Evolutionary conservation across 2,888 invertebrate species (phyloP).

Genomic region (Lathronympha strigana): DNA sequence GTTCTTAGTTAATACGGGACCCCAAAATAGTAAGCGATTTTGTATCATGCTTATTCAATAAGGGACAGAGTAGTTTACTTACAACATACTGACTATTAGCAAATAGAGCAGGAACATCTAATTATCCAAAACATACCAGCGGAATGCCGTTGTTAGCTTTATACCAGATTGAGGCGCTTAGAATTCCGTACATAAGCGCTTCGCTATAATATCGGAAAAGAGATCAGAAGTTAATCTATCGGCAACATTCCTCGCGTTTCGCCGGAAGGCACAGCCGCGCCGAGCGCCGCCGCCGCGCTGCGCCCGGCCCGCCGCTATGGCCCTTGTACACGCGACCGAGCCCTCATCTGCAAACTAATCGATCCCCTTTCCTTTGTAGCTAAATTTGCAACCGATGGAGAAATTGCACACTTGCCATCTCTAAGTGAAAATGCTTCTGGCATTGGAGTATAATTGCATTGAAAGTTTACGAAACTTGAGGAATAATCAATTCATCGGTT

Average conservation of each 20-base stretch:
- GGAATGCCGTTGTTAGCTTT: slow-evolving; percentile 70
- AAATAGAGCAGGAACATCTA: slow-evolving; percentile 24
- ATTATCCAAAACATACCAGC: slow-evolving; percentile 59
- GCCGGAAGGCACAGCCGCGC: slow-evolving; percentile 78
- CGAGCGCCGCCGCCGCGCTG: slow-evolving; percentile 55
- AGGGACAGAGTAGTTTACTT: not conserved
- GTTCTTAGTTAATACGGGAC: too few relatives aligned
- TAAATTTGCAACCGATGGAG: slow-evolving; percentile 58
- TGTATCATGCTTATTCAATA: not conserved
- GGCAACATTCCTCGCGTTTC: slow-evolving; percentile 83
- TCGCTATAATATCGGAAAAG: slow-evolving; percentile 82
- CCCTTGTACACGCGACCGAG: slow-evolving; percentile 66
- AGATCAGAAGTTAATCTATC: slow-evolving; percentile 84
- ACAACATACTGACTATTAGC: slow-evolving; percentile 7
- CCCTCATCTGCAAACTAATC: slow-evolving; percentile 67
- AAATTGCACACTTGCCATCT: slow-evolving; percentile 30
- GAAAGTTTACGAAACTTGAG: not conserved
- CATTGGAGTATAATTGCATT: not conserved
- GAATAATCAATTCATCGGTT: not conserved
- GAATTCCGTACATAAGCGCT: slow-evolving; percentile 81
- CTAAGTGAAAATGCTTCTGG: not conserved
- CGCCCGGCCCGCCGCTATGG: slow-evolving; percentile 61
- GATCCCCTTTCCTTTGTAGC: slow-evolving; percentile 71
- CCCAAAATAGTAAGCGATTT: too few relatives aligned
- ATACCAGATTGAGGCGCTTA: slow-evolving; percentile 80